A percentile compares a stretch with the other conserved stretches of the same genome.
phyloP scores from a whole-genome alignment of 2,888 invertebrate genomes.

The Bugula neritina region DNA sequence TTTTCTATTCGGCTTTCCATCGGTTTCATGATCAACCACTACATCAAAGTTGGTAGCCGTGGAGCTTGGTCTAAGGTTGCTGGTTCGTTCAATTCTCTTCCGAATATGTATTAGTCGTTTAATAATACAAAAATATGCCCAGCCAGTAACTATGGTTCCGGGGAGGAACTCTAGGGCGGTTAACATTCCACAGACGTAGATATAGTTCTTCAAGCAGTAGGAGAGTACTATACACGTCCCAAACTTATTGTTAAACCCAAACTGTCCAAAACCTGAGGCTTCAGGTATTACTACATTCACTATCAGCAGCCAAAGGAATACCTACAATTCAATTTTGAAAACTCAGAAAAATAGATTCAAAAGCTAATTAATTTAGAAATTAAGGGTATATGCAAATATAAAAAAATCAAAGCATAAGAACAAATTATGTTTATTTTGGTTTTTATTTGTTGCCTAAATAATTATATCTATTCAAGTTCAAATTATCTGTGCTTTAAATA shows the following conservation, averaged over 20 bases:
- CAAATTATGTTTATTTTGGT: too few relatives aligned
- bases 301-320: neutral
- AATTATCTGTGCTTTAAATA: too few relatives aligned
- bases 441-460: too few relatives aligned
- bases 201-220: constrained; percentile 9
- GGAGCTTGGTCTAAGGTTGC: neutral
- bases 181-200: neutral
- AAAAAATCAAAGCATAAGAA: too few relatives aligned
- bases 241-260: constrained; percentile 15
- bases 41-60: too few relatives aligned
- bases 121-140: neutral
- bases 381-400: too few relatives aligned
- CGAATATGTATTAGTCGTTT: neutral
- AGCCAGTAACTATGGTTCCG: neutral
- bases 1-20: neutral
- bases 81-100: neutral
- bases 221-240: neutral
- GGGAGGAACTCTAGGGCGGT: neutral
- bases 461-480: too few relatives aligned
- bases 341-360: too few relatives aligned
- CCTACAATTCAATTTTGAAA: too few relatives aligned
- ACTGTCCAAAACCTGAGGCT: neutral
- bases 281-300: neutral
- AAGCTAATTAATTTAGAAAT: too few relatives aligned
- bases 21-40: too few relatives aligned